phyloP scores from a whole-genome alignment of 2,113 vertebrate species.

The Ploceus nigricollis region DNA sequence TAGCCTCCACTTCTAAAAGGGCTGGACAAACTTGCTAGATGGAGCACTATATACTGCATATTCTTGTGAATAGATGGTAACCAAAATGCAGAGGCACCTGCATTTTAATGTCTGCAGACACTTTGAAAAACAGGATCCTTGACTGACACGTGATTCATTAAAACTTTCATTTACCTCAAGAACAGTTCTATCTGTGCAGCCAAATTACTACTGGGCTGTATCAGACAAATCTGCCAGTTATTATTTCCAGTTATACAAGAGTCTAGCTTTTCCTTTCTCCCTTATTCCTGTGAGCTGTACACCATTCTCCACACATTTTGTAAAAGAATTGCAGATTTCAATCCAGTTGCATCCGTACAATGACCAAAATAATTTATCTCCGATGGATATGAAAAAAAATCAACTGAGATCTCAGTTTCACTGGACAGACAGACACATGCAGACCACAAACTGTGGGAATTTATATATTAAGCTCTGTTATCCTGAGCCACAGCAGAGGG shows the following conservation, averaged over 20 bases:
- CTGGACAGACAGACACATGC: not conserved
- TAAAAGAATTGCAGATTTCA: not conserved
- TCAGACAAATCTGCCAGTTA: not conserved
- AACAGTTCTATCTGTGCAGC: not conserved
- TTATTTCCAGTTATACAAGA: conserved; percentile 7
- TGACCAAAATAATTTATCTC: not conserved
- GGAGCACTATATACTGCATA: not conserved
- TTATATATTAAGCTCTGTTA: not conserved
- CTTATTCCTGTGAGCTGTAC: not conserved
- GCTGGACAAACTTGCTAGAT: conserved; percentile 30
- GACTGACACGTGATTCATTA: not conserved
- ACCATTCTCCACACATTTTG: not conserved
- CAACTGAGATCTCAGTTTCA: not conserved
- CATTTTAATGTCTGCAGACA: not conserved
- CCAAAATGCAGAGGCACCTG: not conserved
- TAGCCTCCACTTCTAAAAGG: conserved; percentile 50
- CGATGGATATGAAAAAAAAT: not conserved
- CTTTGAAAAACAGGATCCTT: not conserved
- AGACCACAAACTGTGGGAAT: not conserved
- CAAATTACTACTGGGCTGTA: not conserved
- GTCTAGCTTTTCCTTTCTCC: not conserved
- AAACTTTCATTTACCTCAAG: not conserved
- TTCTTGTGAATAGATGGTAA: conserved; percentile 52
- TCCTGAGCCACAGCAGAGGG: not conserved
- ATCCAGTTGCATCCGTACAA: not conserved